Base-by-base conservation (phyloP, 2,113 vertebrate species). In the Rhynchomys soricoides region DNA sequence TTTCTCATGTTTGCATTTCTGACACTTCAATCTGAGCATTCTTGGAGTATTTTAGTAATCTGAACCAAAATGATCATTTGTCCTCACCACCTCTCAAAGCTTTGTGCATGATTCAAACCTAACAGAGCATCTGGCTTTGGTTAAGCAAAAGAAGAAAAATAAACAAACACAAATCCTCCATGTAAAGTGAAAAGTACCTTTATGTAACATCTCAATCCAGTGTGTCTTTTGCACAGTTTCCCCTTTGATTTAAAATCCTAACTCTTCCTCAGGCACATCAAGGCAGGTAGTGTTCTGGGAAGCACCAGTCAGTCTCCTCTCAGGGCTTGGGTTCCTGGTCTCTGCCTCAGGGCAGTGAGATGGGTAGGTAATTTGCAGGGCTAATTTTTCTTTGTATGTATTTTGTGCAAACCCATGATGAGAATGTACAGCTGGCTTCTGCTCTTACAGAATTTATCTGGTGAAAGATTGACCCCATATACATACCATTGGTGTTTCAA, bases 121-220 rank as follows among this genome's bases (percentile, higher is more conserved):
- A 90, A 74, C 73, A 16, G 4, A 95, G 40, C 95, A 97, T 95
- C 91, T 93, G 93, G 87, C 92, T 96, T 94, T 64, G 70, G 86
- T 97, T 94, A 95, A 89, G 79, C 73, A 83, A 95, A 57, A 79
- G 48, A 95, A 93, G 82, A 94, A 95, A 96, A 97, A 77, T 75
- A 91, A 95, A 89, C 79, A 95, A 92, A 68, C 31, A 92, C 34
- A 43, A 96, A 55, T 96, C 73, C 48, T 94, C 77, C 90, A 73
- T 95, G 90, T 86, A 64, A 88, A 97, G 79, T 73, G 86, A 95
- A 86, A 94, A 94, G 62, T 52, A 94, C 75, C 50, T 88, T 81
- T 90, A 73, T 92, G 95, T 87, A 92, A 92, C 88, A 95, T 89
- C 64, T 92, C 66, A 45, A 45, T 48, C 24, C 26, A 77, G 26